Percentiles rank a stretch among this genome's conserved stretches.
Conservation (phyloP, 2,888 invertebrate genomes). For the Fragum fragum region DNA sequence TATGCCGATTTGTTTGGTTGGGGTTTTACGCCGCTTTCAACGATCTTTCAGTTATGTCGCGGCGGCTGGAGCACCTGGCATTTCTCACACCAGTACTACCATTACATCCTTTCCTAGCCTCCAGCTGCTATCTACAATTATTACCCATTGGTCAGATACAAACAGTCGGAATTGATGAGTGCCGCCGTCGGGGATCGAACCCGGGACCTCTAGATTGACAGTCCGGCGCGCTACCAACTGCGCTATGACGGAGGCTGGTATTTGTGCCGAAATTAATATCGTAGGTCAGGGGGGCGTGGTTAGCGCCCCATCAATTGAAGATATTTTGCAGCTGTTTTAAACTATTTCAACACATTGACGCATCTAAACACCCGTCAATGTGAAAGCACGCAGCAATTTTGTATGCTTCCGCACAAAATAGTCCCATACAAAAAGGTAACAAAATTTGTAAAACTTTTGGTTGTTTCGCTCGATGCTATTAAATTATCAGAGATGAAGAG, state of each 20-base stretch:
- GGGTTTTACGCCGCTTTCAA: constrained; percentile 19
- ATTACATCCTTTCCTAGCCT: neutral
- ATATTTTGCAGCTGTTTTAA: too few relatives aligned
- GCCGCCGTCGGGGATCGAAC: neutral
- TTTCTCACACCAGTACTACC: constrained; percentile 1
- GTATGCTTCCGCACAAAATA: too few relatives aligned
- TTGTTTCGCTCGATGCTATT: too few relatives aligned
- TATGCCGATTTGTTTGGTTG: neutral
- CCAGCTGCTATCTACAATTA: neutral
- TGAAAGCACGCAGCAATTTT: too few relatives aligned
- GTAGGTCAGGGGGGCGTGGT: too few relatives aligned
- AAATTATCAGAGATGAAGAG: too few relatives aligned
- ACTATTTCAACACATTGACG: too few relatives aligned
- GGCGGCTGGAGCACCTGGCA: neutral
- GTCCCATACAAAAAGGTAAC: too few relatives aligned
- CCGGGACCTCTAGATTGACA: neutral
- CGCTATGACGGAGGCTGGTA: neutral
- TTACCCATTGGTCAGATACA: neutral
- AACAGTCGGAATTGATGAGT: neutral
- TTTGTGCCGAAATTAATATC: too few relatives aligned
- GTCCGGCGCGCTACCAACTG: neutral
- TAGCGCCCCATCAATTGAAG: too few relatives aligned
- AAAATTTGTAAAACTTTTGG: too few relatives aligned
- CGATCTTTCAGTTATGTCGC: neutral
- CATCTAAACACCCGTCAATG: too few relatives aligned